These are phyloP conservation scores for Kuschelorhynchus macadamiae DNA, from an alignment of 2,888 invertebrate species.

Conservation along the genomic window DNA sequence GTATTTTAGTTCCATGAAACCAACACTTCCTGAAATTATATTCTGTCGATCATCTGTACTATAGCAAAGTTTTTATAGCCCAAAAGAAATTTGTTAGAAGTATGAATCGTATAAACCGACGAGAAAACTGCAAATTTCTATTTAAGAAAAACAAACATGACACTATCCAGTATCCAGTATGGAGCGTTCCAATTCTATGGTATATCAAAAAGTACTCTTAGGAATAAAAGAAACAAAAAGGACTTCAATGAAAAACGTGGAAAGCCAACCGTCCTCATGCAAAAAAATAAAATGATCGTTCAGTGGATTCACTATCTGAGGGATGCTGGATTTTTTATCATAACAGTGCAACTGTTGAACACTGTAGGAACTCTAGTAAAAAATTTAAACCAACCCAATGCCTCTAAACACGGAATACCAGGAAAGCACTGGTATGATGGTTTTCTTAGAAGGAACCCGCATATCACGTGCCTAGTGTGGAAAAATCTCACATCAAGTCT, in stretches of 20 bases:
- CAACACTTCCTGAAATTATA: too few species aligned
- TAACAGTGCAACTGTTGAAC: constrained; percentile 31
- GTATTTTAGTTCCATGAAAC: too few species aligned
- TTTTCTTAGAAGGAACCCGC: constrained; percentile 24
- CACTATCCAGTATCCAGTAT: too few species aligned
- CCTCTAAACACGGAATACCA: too few species aligned
- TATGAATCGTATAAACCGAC: too few species aligned
- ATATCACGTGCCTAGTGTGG: constrained; percentile 13
- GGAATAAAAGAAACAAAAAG: constrained; percentile 19
- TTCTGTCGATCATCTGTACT: too few species aligned
- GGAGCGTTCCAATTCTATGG: constrained; percentile 22
- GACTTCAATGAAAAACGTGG: neutral
- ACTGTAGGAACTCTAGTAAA: constrained; percentile 30
- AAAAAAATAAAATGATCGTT: constrained; percentile 18
- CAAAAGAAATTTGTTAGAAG: too few species aligned
- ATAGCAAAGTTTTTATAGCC: too few species aligned
- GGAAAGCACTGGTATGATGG: too few species aligned
- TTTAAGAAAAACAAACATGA: too few species aligned
- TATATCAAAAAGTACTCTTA: constrained; percentile 27
- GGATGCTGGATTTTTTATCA: constrained; percentile 18
- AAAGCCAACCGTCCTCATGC: constrained; percentile 24
- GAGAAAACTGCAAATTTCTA: too few species aligned
- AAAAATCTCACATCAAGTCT: constrained; percentile 34
- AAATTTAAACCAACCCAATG: constrained; percentile 17
- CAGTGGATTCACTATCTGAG: constrained; percentile 18